Conservation (phyloP, 2,888 invertebrate species). For the Phorcus lineatus region DNA sequence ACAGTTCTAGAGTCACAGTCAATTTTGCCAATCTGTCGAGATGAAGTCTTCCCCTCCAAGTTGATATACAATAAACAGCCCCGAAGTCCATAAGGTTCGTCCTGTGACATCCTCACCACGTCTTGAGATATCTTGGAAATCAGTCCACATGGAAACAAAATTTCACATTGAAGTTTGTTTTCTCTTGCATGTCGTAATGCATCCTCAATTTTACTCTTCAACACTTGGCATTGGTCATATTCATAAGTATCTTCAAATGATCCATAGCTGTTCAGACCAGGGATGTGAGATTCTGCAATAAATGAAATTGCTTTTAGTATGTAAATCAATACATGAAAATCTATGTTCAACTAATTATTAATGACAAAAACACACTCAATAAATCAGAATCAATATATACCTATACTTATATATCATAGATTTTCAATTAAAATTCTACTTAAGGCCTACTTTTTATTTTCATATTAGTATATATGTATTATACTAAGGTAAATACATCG, state of each 20-base stretch:
- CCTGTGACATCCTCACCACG: conserved; percentile 88
- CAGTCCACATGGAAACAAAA: conserved; percentile 88
- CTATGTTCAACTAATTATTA: too few relatives aligned
- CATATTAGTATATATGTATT: too few relatives aligned
- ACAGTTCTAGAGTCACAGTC: conserved; percentile 90
- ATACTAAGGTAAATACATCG: too few relatives aligned
- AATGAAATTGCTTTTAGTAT: background rate
- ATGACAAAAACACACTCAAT: too few relatives aligned
- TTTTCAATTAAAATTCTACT: too few relatives aligned
- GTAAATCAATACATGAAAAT: too few relatives aligned
- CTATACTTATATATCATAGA: too few relatives aligned
- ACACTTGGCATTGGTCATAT: conserved; percentile 77
- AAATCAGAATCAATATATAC: too few relatives aligned
- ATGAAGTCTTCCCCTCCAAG: conserved; percentile 79
- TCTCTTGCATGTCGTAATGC: conserved; percentile 88
- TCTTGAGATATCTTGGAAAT: conserved; percentile 87
- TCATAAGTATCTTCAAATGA: conserved; percentile 47
- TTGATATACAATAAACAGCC: conserved; percentile 91
- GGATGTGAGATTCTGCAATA: conserved; percentile 39
- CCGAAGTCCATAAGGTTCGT: conserved; percentile 90
- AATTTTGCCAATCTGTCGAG: conserved; percentile 85
- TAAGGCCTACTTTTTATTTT: too few relatives aligned
- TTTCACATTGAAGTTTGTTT: conserved; percentile 88
- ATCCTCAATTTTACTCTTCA: conserved; percentile 86
- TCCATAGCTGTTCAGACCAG: conserved; percentile 42